Percentiles rank a stretch among this genome's conserved stretches.
Evolutionary conservation across 2,113 vertebrate genomes (phyloP).

Genomic region (Euleptes europaea): DNA sequence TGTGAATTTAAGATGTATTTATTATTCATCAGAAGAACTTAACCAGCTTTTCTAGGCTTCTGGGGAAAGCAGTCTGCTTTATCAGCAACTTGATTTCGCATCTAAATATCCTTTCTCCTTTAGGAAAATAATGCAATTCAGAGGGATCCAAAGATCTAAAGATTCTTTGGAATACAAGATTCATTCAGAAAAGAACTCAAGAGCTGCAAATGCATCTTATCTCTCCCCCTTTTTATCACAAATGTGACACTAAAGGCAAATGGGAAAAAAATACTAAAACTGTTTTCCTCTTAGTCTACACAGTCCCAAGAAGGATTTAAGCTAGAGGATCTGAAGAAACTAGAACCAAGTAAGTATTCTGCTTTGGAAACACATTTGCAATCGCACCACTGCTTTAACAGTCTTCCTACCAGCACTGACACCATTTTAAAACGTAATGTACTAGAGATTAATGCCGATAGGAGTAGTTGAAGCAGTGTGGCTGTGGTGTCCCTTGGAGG

Average conservation of each 20-base stretch:
- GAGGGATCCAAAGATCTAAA: neutral
- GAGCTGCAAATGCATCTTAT: neutral
- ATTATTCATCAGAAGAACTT: neutral
- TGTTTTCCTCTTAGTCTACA: constrained; percentile 79
- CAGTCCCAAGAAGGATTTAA: constrained; percentile 94
- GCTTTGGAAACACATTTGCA: constrained; percentile 7
- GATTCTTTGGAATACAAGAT: neutral
- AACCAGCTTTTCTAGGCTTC: neutral
- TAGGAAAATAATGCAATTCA: neutral
- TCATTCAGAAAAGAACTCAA: neutral
- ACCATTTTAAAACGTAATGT: too few relatives aligned
- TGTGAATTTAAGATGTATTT: neutral
- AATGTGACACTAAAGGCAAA: too few relatives aligned
- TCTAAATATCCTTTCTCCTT: neutral
- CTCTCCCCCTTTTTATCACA: too few relatives aligned
- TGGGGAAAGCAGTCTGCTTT: neutral
- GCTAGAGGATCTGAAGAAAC: constrained; percentile 94
- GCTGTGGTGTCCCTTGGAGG: neutral
- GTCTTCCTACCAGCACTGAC: too few relatives aligned
- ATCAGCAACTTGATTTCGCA: neutral
- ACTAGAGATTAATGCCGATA: constrained; percentile 6
- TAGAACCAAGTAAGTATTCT: constrained; percentile 89
- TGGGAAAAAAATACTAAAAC: constrained; percentile 16
- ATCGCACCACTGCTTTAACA: too few relatives aligned
- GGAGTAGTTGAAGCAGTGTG: neutral